Percentiles rank a stretch among this genome's conserved stretches.
Conservation (phyloP, 2,888 invertebrate genomes). For the Melanostoma scalare region DNA sequence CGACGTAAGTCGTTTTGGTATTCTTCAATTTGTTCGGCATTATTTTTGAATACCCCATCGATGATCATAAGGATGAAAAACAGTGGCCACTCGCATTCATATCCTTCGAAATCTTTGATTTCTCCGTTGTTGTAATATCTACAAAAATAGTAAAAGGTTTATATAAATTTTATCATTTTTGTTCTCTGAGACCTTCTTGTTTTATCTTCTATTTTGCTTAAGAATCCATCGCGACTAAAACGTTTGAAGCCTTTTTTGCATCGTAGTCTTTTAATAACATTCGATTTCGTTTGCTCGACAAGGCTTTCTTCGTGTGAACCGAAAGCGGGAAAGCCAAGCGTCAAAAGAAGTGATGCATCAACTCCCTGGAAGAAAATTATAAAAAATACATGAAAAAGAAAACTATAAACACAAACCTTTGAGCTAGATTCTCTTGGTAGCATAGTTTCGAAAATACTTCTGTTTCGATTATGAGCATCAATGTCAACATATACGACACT, state of each 20-base stretch:
- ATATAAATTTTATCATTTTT: neutral
- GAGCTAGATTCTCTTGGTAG: constrained; percentile 98
- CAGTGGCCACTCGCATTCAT: constrained; percentile 99
- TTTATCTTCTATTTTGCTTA: constrained; percentile 93
- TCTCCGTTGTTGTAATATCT: constrained; percentile 95
- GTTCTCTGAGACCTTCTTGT: constrained; percentile 82
- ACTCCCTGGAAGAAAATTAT: constrained; percentile 87
- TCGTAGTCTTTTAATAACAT: constrained; percentile 90
- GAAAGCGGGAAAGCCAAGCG: constrained; percentile 98
- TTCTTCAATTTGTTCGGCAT: constrained; percentile 95
- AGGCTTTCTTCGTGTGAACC: constrained; percentile 97
- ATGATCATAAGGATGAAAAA: constrained; percentile 98
- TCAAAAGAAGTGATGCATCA: constrained; percentile 94
- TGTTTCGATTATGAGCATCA: constrained; percentile 99
- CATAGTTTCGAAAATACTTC: constrained; percentile 99
- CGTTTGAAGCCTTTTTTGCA: constrained; percentile 97
- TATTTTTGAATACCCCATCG: constrained; percentile 94
- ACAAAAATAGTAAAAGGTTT: too few species aligned
- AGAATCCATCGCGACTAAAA: constrained; percentile 96
- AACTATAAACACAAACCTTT: constrained; percentile 86
- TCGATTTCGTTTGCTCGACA: constrained; percentile 93
- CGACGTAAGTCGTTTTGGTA: constrained; percentile 93
- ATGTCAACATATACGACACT: constrained; percentile 99
- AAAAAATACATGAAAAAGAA: constrained; percentile 38
- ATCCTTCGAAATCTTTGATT: constrained; percentile 96